A percentile compares a stretch with the other conserved stretches of the same genome.
Evolutionary conservation across 2,113 vertebrate species (phyloP).

Genomic region (Notothenia rossii): DNA sequence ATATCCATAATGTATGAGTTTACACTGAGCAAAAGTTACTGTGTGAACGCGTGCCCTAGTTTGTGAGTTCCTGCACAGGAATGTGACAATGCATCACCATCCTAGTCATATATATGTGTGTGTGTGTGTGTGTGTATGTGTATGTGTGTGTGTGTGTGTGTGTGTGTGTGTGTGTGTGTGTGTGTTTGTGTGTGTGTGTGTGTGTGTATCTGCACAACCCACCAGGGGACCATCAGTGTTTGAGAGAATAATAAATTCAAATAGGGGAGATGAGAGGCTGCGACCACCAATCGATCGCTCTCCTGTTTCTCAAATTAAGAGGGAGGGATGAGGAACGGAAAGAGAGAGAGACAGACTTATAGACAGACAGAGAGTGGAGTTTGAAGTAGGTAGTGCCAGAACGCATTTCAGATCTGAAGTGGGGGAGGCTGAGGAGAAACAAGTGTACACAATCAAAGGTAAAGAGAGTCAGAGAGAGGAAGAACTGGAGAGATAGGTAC

Average conservation of each 20-base stretch:
- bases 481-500: conserved; percentile 4
- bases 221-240: conserved; percentile 67
- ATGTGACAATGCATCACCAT: conserved; percentile 63
- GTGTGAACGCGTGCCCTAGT: conserved; percentile 22
- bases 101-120: conserved; percentile 33
- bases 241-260: conserved; percentile 73
- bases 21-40: conserved; percentile 12
- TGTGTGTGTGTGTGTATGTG: conserved; percentile 4
- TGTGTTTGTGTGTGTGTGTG: conserved; percentile 5
- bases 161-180: conserved; percentile 30
- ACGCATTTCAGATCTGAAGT: conserved; percentile 17
- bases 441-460: conserved; percentile 2
- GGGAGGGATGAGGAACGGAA: conserved; percentile 54
- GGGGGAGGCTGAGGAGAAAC: neutral
- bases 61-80: conserved; percentile 29
- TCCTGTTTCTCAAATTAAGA: conserved; percentile 74
- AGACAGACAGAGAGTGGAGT: neutral
- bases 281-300: conserved; percentile 73
- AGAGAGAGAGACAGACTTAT: conserved; percentile 19
- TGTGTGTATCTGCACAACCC: conserved; percentile 24
- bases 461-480: conserved; percentile 3
- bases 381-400: neutral
- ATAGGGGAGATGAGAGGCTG: conserved; percentile 65
- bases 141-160: conserved; percentile 43
- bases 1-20: conserved; percentile 71